A percentile compares a stretch with the other conserved stretches of the same genome.
Evolutionary conservation across 2,113 vertebrate genomes (phyloP).

Genomic region (Rhabdomys dilectus): DNA sequence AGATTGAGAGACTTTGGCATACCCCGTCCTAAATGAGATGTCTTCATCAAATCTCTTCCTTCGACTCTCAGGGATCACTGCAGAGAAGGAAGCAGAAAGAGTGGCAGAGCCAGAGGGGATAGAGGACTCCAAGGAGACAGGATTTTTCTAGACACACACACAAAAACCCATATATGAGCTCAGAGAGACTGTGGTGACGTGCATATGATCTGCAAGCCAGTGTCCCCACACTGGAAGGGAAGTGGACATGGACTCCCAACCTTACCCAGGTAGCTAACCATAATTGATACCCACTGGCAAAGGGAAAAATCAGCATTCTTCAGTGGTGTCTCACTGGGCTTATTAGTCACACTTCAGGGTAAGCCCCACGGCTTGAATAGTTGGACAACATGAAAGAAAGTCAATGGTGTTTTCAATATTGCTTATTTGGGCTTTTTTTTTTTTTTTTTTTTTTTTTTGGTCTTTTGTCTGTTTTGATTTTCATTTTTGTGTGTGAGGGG

Average conservation of each 20-base stretch:
- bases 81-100: background rate
- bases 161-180: background rate
- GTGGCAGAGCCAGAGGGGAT: background rate
- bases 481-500: background rate
- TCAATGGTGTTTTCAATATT: background rate
- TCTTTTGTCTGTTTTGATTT: background rate
- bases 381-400: background rate
- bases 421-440: background rate
- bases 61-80: background rate
- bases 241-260: too few species aligned
- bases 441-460: too few species aligned
- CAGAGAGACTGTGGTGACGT: too few species aligned
- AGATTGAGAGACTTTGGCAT: background rate
- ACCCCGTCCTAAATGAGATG: too few species aligned
- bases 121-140: background rate
- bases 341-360: background rate
- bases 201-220: background rate
- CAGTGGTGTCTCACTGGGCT: background rate
- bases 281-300: background rate
- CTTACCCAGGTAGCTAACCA: background rate
- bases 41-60: background rate
- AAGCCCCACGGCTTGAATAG: background rate
- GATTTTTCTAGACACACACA: background rate
- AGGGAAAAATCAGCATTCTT: background rate
- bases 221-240: background rate